Evolutionary conservation across 92 coral and sea anemone species (phyloP), one percentile per base, ranked within the genome.

Genomic region (Epizoanthus ramosus): DNA sequence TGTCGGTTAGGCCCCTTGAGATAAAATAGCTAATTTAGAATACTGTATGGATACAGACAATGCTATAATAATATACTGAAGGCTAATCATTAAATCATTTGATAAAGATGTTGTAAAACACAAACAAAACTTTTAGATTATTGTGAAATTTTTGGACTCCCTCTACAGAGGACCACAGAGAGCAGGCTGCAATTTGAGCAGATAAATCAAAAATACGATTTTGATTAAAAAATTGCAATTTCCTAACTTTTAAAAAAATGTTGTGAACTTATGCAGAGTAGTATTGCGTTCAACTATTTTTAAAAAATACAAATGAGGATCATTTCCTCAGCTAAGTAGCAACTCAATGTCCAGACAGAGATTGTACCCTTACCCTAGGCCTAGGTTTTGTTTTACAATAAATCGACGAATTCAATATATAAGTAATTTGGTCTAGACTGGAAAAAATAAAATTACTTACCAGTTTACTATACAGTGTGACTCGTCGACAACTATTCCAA

Each of bases 1-100:
- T 58, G 0, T 47, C 73, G 47, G 16, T 59, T 59, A 24, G 57
- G 57, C 80, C 80, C 64, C 80, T 74, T 74, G 61, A 52, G 61
- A 52, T 54, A 52, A 74, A 74, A 74, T 58, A 18, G 25, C 63
- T 58, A 58, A 58, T 58, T 58, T 58, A 58, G n/a, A 58, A n/a
- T 58, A 58, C 63, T 58, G 63, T 58, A 58, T 21, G 22, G 63
- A 58, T 58, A 58, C 63, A 58, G 63, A 58, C 63, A 58, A 21
- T 58, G 63, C 63, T 58, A 58, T 15, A 58, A 58, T 58, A 58
- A 58, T 58, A 58, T 58, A 58, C 22, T 58, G 63, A 58, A 58
- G 63, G 63, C 63, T 58, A 58, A 58, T 17, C 63, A 15, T 58
- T 58, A 17, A 58, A 18, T 17, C 63, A 15, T 58, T 58, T 58